Evolutionary conservation across 2,797 vertebrate genomes (phyloP), one percentile per base, ranked within the genome.

Genomic region (Tauraco hartlaubi): DNA sequence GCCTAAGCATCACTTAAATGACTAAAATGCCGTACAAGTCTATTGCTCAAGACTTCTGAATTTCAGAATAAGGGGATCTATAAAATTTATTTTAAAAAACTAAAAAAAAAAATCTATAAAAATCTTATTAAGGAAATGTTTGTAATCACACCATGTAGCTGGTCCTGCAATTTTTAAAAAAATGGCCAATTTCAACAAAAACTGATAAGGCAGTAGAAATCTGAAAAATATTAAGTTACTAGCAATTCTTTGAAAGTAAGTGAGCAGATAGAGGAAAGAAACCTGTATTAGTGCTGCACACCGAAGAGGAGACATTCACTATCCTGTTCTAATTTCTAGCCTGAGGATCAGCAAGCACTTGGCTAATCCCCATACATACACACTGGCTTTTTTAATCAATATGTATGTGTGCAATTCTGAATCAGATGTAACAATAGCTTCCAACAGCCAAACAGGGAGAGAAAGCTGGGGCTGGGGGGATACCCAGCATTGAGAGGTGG

Each of bases 351-450:
- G 23, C 31, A 68, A 26, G 29, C 16, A 13, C 33, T 59, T 69
- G 16, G 17, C 19, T 74, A 69, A 79, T 62, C 12, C 25, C 37
- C 20, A 7, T 48, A 54, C 29, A 44, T 11, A 33, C 28, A 37
- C 22, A 33, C 8, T 31, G 12, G 14, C 22, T 43, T 66, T 79
- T 71, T 55, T 9, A 44, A 87, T 61, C 33, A 31, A 15, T 63
- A 75, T 5, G 9, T 37, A 62, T 4, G 9, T 44, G 23, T 8
- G 7, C 23, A 15, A 28, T 15, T n/a, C 37, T 0, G 0, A 56
- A 63, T 44, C 9, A 44, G 56, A 37, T 17, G 33, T 10, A 58
- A 28, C 16, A 49, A 49, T 16, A 76, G 39, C 25, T 52, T 72
- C 66, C 73, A 72, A 6, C 1, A 2, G 31, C 48, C 39, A 43